These are phyloP conservation scores for Ips typographus DNA, from an alignment of 1,140 invertebrate species.

Conservation along the genomic window DNA sequence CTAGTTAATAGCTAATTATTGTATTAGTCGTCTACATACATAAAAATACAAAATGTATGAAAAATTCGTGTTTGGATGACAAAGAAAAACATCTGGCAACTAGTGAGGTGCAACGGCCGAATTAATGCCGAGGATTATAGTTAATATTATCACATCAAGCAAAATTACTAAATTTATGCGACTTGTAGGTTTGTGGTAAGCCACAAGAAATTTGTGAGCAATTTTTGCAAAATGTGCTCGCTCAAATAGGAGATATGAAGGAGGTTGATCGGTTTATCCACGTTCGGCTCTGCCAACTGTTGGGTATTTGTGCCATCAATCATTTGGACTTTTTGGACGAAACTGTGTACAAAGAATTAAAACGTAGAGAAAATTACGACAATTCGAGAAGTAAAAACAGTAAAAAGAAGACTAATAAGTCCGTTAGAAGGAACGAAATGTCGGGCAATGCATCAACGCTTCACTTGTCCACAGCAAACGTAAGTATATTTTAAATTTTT, in stretches of 20 bases:
- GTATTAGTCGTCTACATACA: not conserved
- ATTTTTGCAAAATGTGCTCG: slow-evolving; percentile 34
- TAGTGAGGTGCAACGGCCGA: too few species aligned
- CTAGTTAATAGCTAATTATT: not conserved
- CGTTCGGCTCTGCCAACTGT: slow-evolving; percentile 39
- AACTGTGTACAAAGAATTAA: slow-evolving; percentile 48
- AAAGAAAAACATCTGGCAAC: too few species aligned
- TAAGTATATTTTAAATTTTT: too few species aligned
- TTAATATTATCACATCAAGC: too few species aligned
- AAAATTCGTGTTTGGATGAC: too few species aligned
- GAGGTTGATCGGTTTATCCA: slow-evolving; percentile 30
- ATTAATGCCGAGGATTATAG: too few species aligned
- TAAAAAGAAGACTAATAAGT: too few species aligned
- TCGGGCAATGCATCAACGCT: too few species aligned
- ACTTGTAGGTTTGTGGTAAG: slow-evolving; percentile 43
- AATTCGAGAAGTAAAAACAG: not conserved
- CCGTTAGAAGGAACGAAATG: too few species aligned
- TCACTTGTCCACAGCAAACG: too few species aligned
- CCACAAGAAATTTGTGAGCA: slow-evolving; percentile 42
- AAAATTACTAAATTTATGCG: not conserved
- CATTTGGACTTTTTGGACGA: slow-evolving; percentile 45
- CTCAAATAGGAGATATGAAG: slow-evolving; percentile 22
- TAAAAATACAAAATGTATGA: too few species aligned
- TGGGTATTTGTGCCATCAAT: slow-evolving; percentile 44
- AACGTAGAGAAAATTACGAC: slow-evolving; percentile 30